Conservation (phyloP, 1,140 invertebrate genomes). For the Macrostomum lignano region DNA sequence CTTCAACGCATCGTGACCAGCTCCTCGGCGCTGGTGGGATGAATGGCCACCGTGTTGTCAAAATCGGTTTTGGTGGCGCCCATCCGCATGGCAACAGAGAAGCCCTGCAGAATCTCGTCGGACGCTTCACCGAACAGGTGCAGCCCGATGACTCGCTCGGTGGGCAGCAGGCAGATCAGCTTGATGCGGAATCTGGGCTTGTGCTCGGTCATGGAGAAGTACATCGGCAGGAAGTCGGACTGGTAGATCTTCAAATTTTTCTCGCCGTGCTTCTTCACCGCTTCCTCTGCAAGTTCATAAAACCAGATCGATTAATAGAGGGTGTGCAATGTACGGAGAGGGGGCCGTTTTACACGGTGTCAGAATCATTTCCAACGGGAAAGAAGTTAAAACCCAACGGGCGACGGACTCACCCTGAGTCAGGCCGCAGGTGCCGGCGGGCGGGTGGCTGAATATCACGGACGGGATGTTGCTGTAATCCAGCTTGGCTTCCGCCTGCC, state of each 20-base stretch:
- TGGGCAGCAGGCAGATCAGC: conserved; percentile 26
- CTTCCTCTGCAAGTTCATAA: too few species aligned
- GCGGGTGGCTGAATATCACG: conserved; percentile 34
- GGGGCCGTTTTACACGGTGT: not conserved
- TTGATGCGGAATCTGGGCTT: conserved; percentile 32
- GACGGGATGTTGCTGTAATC: conserved; percentile 32
- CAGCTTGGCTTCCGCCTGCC: conserved; percentile 21
- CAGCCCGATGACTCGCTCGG: conserved; percentile 32
- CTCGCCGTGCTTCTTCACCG: conserved; percentile 25
- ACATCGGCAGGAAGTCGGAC: conserved; percentile 31
- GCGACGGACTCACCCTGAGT: conserved; percentile 30
- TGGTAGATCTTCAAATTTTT: conserved; percentile 30
- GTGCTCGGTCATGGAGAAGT: conserved; percentile 28
- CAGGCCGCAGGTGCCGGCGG: conserved; percentile 31
- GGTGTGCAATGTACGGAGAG: conserved; percentile 5
- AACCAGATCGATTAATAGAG: too few species aligned
- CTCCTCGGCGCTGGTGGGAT: conserved; percentile 30
- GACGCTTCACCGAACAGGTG: conserved; percentile 32
- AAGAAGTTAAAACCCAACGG: conserved; percentile 11
- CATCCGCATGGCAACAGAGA: conserved; percentile 34
- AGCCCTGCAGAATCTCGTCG: conserved; percentile 36
- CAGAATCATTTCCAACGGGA: not conserved
- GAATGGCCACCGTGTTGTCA: conserved; percentile 34
- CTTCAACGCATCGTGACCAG: conserved; percentile 19
- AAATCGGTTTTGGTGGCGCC: conserved; percentile 34